Evolutionary conservation across 2,113 vertebrate species (phyloP).

Genomic region (Pan troglodytes): NHGRI_mPanTro3-v2.1_pri NC_072418.2:54528001-54528500

Average conservation of each 20-base stretch:
- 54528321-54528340: background rate
- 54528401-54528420: background rate
- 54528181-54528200: background rate
- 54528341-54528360: background rate
- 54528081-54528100: rapidly evolving
- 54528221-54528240: background rate
- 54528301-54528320: background rate
- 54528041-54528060: no score
- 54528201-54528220: background rate
- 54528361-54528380: background rate
- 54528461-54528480: background rate
- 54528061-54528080: no score
- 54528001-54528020: no score
- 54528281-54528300: background rate
- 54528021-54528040: rapidly evolving
- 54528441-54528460: background rate
- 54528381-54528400: background rate
- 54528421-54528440: background rate
- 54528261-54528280: background rate
- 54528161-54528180: background rate
- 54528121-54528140: no score
- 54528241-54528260: background rate
- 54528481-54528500: background rate
- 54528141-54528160: background rate
- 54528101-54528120: no score